Conservation (phyloP, 2,888 invertebrate genomes). For the Catocala sponsa region DNA sequence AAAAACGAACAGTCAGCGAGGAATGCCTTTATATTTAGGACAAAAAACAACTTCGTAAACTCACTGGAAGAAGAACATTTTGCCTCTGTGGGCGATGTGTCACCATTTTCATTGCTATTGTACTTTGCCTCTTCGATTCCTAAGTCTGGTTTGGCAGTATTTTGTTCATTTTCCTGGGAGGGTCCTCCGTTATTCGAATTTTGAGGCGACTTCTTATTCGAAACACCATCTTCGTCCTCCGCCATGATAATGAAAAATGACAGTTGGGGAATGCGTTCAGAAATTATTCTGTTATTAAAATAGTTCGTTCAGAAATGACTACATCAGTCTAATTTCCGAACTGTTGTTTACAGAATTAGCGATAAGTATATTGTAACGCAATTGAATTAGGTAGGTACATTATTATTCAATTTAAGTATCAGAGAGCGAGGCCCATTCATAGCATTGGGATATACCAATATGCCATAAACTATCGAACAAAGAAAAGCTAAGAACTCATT, state of each 20-base stretch:
- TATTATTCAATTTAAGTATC: no score
- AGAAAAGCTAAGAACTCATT: no score
- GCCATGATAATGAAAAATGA: constrained; percentile 86
- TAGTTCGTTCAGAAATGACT: constrained; percentile 52
- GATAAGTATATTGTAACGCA: neutral
- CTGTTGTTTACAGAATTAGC: neutral
- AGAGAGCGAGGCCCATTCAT: no score
- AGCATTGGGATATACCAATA: no score
- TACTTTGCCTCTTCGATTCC: constrained; percentile 84
- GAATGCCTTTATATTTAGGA: constrained; percentile 78
- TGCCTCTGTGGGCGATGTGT: constrained; percentile 70
- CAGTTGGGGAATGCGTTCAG: constrained; percentile 65
- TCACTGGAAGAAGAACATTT: constrained; percentile 81
- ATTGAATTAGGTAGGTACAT: no score
- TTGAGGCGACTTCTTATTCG: constrained; percentile 82
- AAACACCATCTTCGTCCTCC: constrained; percentile 86
- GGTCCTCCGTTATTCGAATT: constrained; percentile 76
- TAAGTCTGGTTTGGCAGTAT: constrained; percentile 79
- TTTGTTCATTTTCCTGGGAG: constrained; percentile 77
- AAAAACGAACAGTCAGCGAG: constrained; percentile 61
- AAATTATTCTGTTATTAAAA: constrained; percentile 40
- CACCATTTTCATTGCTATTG: constrained; percentile 78
- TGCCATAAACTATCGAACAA: no score
- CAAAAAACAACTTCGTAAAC: constrained; percentile 84
- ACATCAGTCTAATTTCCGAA: neutral